These are phyloP conservation scores for Myxocyprinus asiaticus DNA, from an alignment of 2,113 vertebrate genomes.

Conservation along the genomic window DNA sequence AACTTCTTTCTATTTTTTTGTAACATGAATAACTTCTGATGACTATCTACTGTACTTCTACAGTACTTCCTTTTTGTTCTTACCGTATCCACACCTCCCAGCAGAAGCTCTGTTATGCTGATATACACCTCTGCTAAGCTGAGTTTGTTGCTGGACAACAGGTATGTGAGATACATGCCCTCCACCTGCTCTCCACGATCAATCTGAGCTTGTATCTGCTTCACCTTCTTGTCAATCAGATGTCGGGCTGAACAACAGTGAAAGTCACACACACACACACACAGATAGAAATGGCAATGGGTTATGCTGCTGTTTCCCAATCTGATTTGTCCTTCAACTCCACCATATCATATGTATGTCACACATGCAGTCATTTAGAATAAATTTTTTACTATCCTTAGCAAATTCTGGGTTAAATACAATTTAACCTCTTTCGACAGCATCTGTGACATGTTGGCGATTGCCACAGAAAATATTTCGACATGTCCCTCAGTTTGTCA, in stretches of 20 bases:
- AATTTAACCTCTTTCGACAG: too few relatives aligned
- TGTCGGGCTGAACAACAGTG: slow-evolving; percentile 57
- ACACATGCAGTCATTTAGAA: background rate
- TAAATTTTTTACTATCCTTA: too few relatives aligned
- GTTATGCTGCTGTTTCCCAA: background rate
- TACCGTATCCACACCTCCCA: slow-evolving; percentile 78
- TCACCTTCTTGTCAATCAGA: slow-evolving; percentile 68
- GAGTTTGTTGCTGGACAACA: slow-evolving; percentile 68
- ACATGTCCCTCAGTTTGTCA: too few relatives aligned
- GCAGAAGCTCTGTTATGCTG: slow-evolving; percentile 72
- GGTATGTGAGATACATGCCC: slow-evolving; percentile 72
- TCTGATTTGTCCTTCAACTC: background rate
- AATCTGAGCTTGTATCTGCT: slow-evolving; percentile 60
- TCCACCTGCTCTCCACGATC: slow-evolving; percentile 49
- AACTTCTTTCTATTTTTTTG: too few relatives aligned
- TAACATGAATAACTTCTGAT: too few relatives aligned
- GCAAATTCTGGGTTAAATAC: too few relatives aligned
- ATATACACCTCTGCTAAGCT: slow-evolving; percentile 67
- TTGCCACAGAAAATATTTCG: too few relatives aligned
- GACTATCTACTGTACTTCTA: too few relatives aligned
- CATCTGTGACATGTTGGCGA: too few relatives aligned
- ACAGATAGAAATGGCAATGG: background rate
- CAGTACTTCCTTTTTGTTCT: background rate
- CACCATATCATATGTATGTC: background rate
- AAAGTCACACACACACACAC: too few relatives aligned